phyloP scores from a whole-genome alignment of 2,113 vertebrate species.

The Ursus arctos region DNA sequence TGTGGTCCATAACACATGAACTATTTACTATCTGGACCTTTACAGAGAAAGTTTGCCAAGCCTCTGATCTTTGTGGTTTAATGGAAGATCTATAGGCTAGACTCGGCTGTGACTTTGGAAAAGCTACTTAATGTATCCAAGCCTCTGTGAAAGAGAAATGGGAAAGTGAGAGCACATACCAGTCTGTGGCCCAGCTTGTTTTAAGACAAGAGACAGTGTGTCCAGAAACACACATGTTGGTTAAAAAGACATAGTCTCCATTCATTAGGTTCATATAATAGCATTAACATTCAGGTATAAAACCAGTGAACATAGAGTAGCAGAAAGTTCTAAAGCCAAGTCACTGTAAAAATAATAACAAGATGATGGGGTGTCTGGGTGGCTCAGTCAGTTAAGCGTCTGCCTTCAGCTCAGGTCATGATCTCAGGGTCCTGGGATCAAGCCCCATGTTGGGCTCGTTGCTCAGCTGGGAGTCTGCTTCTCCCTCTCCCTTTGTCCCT shows the following conservation, averaged over 20 bases:
- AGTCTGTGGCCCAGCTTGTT: not conserved
- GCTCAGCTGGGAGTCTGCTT: not conserved
- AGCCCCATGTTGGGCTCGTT: not conserved
- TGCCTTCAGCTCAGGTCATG: not conserved
- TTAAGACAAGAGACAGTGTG: not conserved
- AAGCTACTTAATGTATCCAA: not conserved
- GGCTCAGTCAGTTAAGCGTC: not conserved
- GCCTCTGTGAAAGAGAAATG: not conserved
- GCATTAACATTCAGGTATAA: not conserved
- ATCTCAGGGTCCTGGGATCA: not conserved
- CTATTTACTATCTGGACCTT: not conserved
- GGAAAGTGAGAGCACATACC: not conserved
- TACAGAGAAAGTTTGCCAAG: not conserved
- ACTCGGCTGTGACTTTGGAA: not conserved
- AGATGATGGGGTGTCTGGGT: not conserved
- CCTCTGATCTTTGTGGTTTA: not conserved
- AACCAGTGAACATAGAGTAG: not conserved
- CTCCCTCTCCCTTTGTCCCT: not conserved
- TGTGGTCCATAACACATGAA: not conserved
- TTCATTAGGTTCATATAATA: not conserved
- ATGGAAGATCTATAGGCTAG: not conserved
- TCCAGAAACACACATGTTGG: not conserved
- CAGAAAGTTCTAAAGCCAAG: slow-evolving; percentile 9
- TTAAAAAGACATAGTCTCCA: not conserved
- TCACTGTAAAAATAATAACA: not conserved